These are phyloP conservation scores for Xiphydria camelus DNA, from an alignment of 2,888 invertebrate genomes.

Conservation along the genomic window DNA sequence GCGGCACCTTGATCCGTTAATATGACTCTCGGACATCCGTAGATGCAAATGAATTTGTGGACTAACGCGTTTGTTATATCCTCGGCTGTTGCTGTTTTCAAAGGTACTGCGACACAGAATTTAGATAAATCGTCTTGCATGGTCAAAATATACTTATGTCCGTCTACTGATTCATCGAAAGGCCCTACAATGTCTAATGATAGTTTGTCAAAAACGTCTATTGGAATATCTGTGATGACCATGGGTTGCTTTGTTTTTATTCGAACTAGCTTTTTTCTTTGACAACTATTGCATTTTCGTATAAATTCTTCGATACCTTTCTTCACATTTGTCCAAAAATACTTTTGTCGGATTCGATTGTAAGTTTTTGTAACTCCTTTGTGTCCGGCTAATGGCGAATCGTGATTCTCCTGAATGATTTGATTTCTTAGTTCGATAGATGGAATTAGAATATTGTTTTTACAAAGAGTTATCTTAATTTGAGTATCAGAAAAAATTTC, in stretches of 20 bases:
- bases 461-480: too few species aligned
- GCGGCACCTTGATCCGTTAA: constrained; percentile 6
- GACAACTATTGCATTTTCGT: constrained; percentile 14
- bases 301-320: constrained; percentile 14
- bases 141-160: background rate
- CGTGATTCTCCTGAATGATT: constrained; percentile 8
- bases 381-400: constrained; percentile 20
- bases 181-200: constrained; percentile 21
- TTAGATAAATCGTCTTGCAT: constrained; percentile 6
- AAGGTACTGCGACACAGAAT: constrained; percentile 2
- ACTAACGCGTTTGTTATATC: constrained; percentile 9
- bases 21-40: constrained; percentile 8
- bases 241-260: constrained; percentile 14
- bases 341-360: constrained; percentile 7
- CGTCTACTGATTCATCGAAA: constrained; percentile 6
- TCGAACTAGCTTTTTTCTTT: constrained; percentile 9
- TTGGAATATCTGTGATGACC: constrained; percentile 12
- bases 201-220: constrained; percentile 20
- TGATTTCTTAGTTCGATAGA: background rate
- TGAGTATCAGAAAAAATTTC: too few species aligned
- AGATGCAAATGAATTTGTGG: constrained; percentile 6
- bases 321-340: constrained; percentile 18
- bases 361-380: constrained; percentile 20
- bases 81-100: background rate
- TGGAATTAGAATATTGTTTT: background rate